These are phyloP conservation scores for Lagocephalus sceleratus DNA, from an alignment of 2,797 vertebrate genomes.

Conservation along the genomic window DNA sequence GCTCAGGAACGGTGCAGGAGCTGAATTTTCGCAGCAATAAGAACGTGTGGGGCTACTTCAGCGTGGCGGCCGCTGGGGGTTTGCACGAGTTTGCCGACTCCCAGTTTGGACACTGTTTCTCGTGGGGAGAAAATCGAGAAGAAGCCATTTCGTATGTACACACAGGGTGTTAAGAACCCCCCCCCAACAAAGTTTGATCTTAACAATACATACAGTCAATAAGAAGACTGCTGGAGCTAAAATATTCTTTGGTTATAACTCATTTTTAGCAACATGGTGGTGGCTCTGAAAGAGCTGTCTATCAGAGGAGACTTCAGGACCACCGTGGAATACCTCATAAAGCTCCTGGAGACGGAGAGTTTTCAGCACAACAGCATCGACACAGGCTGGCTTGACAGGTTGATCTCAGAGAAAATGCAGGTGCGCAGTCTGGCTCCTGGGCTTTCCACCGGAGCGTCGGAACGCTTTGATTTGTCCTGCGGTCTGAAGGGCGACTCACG, in stretches of 20 bases:
- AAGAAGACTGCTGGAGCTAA: not conserved
- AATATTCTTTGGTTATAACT: conserved; percentile 2
- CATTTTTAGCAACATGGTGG: conserved; percentile 91
- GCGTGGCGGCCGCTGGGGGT: conserved; percentile 96
- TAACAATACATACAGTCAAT: not conserved
- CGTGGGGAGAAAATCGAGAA: conserved; percentile 98
- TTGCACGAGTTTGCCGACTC: conserved; percentile 98
- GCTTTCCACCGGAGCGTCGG: not conserved
- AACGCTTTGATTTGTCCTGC: conserved; percentile 7
- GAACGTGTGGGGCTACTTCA: conserved; percentile 99
- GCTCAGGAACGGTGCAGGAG: conserved; percentile 97
- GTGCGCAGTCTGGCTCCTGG: conserved; percentile 59
- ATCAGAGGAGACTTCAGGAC: conserved; percentile 98
- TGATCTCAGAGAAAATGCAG: conserved; percentile 99
- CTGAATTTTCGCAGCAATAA: conserved; percentile 99
- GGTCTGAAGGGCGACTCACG: no score
- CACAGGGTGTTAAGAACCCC: not conserved
- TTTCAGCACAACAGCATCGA: conserved; percentile 97
- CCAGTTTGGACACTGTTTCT: conserved; percentile 98
- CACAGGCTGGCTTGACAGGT: conserved; percentile 95
- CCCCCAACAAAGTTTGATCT: no score
- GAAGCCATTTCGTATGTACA: conserved; percentile 96
- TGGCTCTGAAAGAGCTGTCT: conserved; percentile 95
- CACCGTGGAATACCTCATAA: conserved; percentile 97
- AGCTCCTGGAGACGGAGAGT: conserved; percentile 94